A percentile compares a stretch with the other conserved stretches of the same genome.
These are phyloP conservation scores for Mallotus villosus DNA, from an alignment of 2,797 vertebrate species.

Conservation along the genomic window DNA sequence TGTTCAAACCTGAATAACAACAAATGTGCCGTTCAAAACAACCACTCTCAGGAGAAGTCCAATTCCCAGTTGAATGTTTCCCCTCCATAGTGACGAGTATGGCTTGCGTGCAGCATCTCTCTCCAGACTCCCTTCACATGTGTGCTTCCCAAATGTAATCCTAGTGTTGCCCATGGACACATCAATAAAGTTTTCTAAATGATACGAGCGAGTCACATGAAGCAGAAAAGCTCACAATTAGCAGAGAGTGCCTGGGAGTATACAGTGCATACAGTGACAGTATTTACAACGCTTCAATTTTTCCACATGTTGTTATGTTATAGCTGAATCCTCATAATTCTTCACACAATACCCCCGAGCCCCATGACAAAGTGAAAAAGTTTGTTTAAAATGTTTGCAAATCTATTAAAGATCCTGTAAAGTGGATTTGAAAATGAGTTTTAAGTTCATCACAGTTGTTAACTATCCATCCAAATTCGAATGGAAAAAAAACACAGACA, in stretches of 20 bases:
- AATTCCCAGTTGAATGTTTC: constrained; percentile 39
- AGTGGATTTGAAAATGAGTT: too few species aligned
- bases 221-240: constrained; percentile 27
- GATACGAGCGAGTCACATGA: constrained; percentile 40
- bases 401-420: too few species aligned
- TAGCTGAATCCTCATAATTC: too few species aligned
- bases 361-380: too few species aligned
- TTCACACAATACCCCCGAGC: too few species aligned
- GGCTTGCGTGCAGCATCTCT: constrained; percentile 43
- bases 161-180: constrained; percentile 35
- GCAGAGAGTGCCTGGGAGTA: constrained; percentile 34
- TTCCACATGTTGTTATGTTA: too few species aligned
- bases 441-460: too few species aligned
- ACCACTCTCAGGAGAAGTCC: constrained; percentile 32
- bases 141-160: constrained; percentile 49
- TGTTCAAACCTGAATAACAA: constrained; percentile 37
- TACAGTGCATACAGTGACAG: too few species aligned
- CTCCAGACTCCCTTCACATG: constrained; percentile 37
- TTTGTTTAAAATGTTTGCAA: too few species aligned
- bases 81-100: constrained; percentile 53
- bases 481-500: too few species aligned
- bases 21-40: constrained; percentile 30
- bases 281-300: too few species aligned
- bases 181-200: constrained; percentile 61
- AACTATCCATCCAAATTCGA: too few species aligned